Base-by-base conservation (phyloP, 1,140 invertebrate species). In the Aphaenogaster ashmeadi region DNA sequence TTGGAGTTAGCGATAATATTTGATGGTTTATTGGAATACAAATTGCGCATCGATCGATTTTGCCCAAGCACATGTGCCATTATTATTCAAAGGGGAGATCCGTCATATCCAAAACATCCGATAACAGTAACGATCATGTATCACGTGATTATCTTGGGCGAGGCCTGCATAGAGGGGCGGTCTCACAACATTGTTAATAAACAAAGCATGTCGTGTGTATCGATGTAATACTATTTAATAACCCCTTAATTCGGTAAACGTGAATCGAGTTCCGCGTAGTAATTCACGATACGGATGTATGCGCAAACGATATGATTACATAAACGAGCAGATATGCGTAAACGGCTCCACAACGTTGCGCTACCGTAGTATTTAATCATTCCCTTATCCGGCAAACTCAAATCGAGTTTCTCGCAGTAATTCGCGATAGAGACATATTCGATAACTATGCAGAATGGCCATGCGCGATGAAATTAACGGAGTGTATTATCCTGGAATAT, bases 341-440 rank as follows among this genome's bases (percentile, higher is more conserved):
- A 84, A 84, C 80, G 54, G 69, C 69, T 36, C 18, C 27, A 75
- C 80, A 81, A 84, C 54, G 80, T 50, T 58, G 54, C 67, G 80
- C 80, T 60, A 75, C 80, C 54, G 41, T 75, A 60, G 69, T 84
- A 84, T 84, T 84, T 84, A 84, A 84, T 84, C 80, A 84, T 84
- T 84, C 80, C 69, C 80, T 84, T 84, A 84, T 84, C 69, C 69
- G 80, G 69, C 41, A 75, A 84, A 84, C 80, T 84, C 80, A 75
- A 84, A 84, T 84, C 80, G 80, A 84, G 80, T 84, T 84, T 75
- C 80, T 84, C 80, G 69, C 54, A 74, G 54, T 84, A 84, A 84
- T 84, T 84, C 80, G 80, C 69, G 33, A 84, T 84, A 84, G 80
- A 84, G 80, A 84, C 80, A 84, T 84, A 84, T 84, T 84, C 80